Evolutionary conservation across 1,140 invertebrate genomes (phyloP).

Genomic region (Drosophila funebris): DNA sequence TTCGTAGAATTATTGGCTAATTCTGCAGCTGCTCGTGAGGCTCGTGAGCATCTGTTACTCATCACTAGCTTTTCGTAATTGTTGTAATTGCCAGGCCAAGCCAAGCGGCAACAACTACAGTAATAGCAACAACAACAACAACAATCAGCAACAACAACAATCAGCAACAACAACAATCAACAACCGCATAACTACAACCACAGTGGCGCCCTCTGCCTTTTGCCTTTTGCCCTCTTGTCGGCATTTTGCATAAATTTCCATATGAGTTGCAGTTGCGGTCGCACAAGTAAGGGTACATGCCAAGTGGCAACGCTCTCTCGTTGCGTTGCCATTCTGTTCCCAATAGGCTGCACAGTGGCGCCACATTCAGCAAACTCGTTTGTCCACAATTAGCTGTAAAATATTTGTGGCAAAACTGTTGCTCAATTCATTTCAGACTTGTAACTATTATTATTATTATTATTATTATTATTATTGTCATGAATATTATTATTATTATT

Average conservation of each 20-base stretch:
- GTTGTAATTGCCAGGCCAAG: slow-evolving; percentile 13
- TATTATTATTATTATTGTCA: too few relatives aligned
- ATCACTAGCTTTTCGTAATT: neutral
- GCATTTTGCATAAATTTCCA: slow-evolving; percentile 30
- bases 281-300: slow-evolving; percentile 12
- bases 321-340: neutral
- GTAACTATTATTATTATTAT: too few relatives aligned
- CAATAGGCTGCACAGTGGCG: slow-evolving; percentile 22
- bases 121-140: neutral
- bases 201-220: neutral
- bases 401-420: too few relatives aligned
- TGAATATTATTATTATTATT: too few relatives aligned
- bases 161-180: neutral
- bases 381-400: too few relatives aligned
- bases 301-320: slow-evolving; percentile 5
- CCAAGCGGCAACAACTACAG: neutral
- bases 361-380: too few relatives aligned
- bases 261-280: slow-evolving; percentile 21
- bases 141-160: neutral
- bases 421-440: too few relatives aligned
- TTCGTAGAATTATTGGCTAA: neutral
- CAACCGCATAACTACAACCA: neutral
- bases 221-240: slow-evolving; percentile 22
- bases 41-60: neutral
- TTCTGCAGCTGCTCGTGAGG: neutral